Evolutionary conservation across 2,113 vertebrate genomes (phyloP), one percentile per base, ranked within the genome.

Genomic region (Archocentrus centrarchus): DNA sequence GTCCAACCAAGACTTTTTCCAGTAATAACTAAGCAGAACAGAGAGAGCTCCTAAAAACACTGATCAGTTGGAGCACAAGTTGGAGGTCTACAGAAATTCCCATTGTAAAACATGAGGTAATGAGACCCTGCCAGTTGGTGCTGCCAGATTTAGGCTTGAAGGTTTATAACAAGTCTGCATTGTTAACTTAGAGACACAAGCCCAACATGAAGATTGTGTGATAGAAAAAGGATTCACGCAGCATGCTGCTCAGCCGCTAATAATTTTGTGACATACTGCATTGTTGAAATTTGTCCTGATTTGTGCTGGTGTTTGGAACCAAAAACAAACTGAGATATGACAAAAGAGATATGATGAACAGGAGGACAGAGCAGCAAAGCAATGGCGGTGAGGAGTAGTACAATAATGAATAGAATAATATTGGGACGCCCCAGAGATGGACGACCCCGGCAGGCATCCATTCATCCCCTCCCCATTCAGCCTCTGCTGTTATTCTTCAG

Each of bases 401-500:
- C 77, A 86, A 57, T 89, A 81, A 89, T 90, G 87, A 91, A 91
- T 84, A 85, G 90, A 93, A 88, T 66, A 78, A 91, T 84, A 86
- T 86, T 57, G 61, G 82, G 83, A 62, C 27, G 75, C 77, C 73
- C 80, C 59, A 22, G 84, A 88, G 80, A 83, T 77, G 83, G 80
- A 13, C 24, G 82, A 79, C 80, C 88, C 87, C 86, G 75, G 80
- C 84, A 85, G 91, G 86, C 90, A 85, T 88, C 82, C 75, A 88
- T 91, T 86, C 88, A 82, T 66, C 81, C 35, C 81, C 78, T 17
- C 55, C 82, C 76, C 80, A 77, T 84, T 90, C 87, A 82, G 88
- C 66, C 83, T 78, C 77, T 78, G 14, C 90, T 93, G 88, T 94
- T 86, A 86, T 92, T 92, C 87, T 95, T 95, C 92, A 90, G 92